These are phyloP conservation scores for Sitophilus oryzae DNA, from an alignment of 1,140 invertebrate species.

Conservation along the genomic window DNA sequence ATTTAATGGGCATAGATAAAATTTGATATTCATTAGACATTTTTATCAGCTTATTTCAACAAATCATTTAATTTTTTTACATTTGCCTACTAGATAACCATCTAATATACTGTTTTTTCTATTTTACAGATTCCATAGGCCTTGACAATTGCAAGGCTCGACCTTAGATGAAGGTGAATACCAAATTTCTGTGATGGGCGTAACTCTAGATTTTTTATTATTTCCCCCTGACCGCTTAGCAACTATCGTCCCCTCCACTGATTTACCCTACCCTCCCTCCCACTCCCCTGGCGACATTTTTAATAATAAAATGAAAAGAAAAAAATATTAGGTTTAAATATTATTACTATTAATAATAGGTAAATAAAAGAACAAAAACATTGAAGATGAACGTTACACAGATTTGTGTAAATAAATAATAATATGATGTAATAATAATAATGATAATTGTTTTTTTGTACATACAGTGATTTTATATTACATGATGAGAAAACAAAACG, in stretches of 20 bases:
- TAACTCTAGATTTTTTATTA: slow-evolving; percentile 40
- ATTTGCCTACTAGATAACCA: no score
- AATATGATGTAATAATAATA: no score
- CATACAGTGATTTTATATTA: slow-evolving; percentile 45
- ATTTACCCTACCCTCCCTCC: background rate
- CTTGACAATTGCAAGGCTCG: slow-evolving; percentile 67
- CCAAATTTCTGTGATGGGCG: slow-evolving; percentile 50
- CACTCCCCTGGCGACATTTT: background rate
- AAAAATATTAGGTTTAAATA: no score
- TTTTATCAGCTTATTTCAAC: no score
- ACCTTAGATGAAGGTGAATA: slow-evolving; percentile 44
- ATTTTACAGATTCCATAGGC: slow-evolving; percentile 62
- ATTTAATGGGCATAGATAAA: no score
- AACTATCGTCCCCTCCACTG: no score
- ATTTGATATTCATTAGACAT: no score
- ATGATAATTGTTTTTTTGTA: slow-evolving; percentile 42
- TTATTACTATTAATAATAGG: no score
- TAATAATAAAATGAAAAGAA: no score
- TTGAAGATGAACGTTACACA: slow-evolving; percentile 17
- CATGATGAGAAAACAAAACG: slow-evolving; percentile 2
- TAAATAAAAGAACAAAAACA: no score
- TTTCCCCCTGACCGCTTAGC: slow-evolving; percentile 39
- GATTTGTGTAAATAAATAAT: slow-evolving; percentile 20
- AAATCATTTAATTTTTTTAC: no score
- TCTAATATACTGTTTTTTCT: no score